These are phyloP conservation scores for Drosophila incognita DNA, from an alignment of 2,888 invertebrate species.

Conservation along the genomic window DNA sequence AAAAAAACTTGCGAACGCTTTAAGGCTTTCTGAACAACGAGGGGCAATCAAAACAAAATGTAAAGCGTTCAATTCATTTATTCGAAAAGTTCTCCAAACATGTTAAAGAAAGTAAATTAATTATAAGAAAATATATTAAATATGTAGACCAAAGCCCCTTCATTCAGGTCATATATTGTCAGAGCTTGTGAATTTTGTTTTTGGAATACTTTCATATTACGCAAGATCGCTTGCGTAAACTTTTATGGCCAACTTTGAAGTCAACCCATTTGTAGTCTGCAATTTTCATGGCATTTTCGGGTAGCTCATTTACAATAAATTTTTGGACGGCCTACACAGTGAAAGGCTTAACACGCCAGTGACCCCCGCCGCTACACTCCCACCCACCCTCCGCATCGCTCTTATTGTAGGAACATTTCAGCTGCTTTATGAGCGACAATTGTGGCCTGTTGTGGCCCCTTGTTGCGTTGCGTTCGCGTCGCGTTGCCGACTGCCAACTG, in stretches of 20 bases:
- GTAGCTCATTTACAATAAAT: slow-evolving; percentile 72
- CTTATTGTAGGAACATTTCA: slow-evolving; percentile 42
- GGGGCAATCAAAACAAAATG: slow-evolving; percentile 18
- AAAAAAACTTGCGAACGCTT: slow-evolving; percentile 6
- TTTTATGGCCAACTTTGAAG: slow-evolving; percentile 33
- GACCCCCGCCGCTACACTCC: neutral
- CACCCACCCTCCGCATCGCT: neutral
- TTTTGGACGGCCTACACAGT: slow-evolving; percentile 65
- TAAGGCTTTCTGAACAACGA: slow-evolving; percentile 8
- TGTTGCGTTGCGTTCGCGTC: slow-evolving; percentile 11
- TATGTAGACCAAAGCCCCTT: neutral
- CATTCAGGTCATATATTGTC: neutral
- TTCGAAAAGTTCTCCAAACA: no score
- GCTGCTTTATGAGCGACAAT: slow-evolving; percentile 73
- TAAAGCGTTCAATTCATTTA: neutral
- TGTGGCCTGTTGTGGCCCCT: slow-evolving; percentile 49
- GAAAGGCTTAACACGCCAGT: slow-evolving; percentile 59
- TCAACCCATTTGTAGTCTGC: slow-evolving; percentile 33
- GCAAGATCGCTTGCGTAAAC: neutral
- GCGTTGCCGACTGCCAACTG: slow-evolving; percentile 27
- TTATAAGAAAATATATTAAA: neutral
- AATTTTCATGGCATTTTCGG: slow-evolving; percentile 64
- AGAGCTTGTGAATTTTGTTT: neutral
- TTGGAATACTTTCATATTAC: neutral
- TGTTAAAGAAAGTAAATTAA: neutral